A percentile compares a stretch with the other conserved stretches of the same genome.
phyloP scores from a whole-genome alignment of 2,797 vertebrate genomes.

The Cephalopachus bancanus region DNA sequence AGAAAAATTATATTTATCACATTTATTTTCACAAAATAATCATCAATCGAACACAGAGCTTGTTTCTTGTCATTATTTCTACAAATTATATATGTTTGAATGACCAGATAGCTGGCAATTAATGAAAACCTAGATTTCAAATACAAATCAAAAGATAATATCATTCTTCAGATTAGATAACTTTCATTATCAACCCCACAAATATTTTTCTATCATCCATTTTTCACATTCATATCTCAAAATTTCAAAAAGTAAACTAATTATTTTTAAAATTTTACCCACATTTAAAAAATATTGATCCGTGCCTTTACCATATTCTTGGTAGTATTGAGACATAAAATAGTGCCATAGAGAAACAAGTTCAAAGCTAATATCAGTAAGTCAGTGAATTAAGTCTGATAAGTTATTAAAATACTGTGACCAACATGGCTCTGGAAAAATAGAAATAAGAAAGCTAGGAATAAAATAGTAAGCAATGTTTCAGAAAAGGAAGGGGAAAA shows the following conservation, averaged over 20 bases:
- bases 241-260: constrained; percentile 32
- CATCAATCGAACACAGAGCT: not conserved
- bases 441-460: not conserved
- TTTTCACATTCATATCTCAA: not conserved
- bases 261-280: not conserved
- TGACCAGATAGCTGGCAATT: not conserved
- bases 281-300: constrained; percentile 50
- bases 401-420: constrained; percentile 46
- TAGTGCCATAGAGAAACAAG: not conserved
- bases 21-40: constrained; percentile 27
- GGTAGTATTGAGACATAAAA: constrained; percentile 13
- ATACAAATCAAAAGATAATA: constrained; percentile 22
- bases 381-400: constrained; percentile 11
- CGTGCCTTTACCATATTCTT: not conserved
- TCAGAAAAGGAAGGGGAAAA: not conserved
- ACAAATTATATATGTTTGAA: not conserved
- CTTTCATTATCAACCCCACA: not conserved
- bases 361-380: not conserved
- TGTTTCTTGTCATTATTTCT: constrained; percentile 17
- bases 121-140: not conserved
- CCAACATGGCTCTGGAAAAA: not conserved
- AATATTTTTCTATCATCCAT: constrained; percentile 1
- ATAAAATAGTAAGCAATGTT: not conserved
- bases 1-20: not conserved
- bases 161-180: not conserved